Percentiles rank a stretch among this genome's conserved stretches.
These are phyloP conservation scores for Arctopsyche grandis DNA, from an alignment of 1,140 invertebrate genomes.

Conservation along the genomic window DNA sequence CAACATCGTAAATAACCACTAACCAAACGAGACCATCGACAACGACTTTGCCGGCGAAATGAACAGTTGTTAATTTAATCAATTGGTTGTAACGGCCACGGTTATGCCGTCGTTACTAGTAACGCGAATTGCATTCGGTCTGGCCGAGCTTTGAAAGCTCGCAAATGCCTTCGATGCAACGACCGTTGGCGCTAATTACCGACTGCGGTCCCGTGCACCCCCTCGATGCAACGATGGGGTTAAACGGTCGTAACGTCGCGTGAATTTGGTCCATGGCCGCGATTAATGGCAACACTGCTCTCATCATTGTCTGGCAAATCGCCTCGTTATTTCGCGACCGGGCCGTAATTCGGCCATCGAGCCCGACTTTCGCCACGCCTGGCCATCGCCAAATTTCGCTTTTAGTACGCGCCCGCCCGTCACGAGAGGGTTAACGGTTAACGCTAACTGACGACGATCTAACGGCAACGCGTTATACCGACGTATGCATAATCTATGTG, in stretches of 20 bases:
- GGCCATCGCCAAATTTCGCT: background rate
- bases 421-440: background rate
- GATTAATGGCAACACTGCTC: background rate
- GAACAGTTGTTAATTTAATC: no score
- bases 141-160: background rate
- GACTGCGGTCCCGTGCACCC: background rate
- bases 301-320: background rate
- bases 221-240: background rate
- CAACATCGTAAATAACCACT: no score
- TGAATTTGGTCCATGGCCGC: background rate
- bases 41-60: no score
- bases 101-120: conserved; percentile 2
- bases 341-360: background rate
- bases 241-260: background rate
- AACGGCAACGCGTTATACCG: background rate
- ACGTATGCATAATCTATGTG: background rate
- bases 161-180: conserved; percentile 20
- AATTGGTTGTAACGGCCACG: background rate
- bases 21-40: no score
- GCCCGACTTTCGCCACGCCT: background rate
- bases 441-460: background rate
- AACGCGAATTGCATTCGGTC: conserved; percentile 6
- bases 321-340: background rate
- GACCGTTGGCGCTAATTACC: conserved; percentile 1
- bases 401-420: background rate